Evolutionary conservation across 1,140 invertebrate genomes (phyloP).

Genomic region (Meloidogyne hapla): DNA sequence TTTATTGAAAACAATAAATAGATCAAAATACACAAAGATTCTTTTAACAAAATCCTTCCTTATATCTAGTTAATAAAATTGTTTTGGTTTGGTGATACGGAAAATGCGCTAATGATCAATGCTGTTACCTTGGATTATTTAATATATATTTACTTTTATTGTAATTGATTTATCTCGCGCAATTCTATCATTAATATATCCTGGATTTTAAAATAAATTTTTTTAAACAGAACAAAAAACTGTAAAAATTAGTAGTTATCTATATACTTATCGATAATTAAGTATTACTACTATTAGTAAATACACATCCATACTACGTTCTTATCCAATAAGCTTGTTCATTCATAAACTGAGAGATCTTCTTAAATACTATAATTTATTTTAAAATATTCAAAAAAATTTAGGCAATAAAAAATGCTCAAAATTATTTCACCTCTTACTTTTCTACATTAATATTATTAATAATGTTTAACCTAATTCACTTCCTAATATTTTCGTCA

Average conservation of each 20-base stretch:
- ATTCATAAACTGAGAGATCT: no score
- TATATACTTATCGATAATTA: no score
- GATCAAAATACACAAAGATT: not conserved
- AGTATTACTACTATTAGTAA: no score
- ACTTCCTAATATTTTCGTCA: not conserved
- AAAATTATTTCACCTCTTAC: not conserved
- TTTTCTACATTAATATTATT: not conserved
- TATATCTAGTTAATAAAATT: not conserved
- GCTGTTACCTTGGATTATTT: not conserved
- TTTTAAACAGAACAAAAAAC: no score
- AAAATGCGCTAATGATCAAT: conserved; percentile 6
- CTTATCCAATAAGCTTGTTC: no score
- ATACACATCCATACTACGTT: no score
- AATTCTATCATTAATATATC: no score
- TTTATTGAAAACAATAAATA: not conserved
- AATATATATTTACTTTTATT: not conserved
- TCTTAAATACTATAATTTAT: no score
- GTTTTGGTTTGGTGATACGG: not conserved
- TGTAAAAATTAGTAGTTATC: no score
- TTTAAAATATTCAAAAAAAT: no score
- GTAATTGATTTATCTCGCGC: not conserved
- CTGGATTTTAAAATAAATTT: no score
- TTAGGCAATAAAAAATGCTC: no score
- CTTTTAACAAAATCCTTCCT: not conserved
- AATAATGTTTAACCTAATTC: not conserved